Evolutionary conservation across 2,888 invertebrate genomes (phyloP).

Genomic region (Diabrotica balteata): DNA sequence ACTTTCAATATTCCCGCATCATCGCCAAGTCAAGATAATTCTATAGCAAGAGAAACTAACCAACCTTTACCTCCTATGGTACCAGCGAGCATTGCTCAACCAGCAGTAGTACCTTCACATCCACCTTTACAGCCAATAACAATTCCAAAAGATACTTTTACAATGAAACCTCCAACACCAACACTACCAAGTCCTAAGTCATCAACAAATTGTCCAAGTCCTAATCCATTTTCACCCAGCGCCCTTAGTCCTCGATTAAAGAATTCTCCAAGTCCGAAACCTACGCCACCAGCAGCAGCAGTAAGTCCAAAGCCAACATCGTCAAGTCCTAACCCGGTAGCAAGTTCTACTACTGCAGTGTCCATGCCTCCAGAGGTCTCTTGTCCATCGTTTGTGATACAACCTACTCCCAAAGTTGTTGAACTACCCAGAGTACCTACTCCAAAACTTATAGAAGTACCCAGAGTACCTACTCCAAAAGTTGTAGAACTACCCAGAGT

Average conservation of each 20-base stretch:
- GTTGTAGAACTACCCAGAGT: constrained; percentile 4
- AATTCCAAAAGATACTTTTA: constrained; percentile 27
- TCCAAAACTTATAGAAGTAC: not conserved
- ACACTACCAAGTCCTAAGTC: constrained; percentile 23
- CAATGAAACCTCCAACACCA: constrained; percentile 19
- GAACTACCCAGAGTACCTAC: not conserved
- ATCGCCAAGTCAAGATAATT: constrained; percentile 30
- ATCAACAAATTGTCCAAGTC: constrained; percentile 25
- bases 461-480: constrained; percentile 17
- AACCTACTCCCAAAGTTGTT: constrained; percentile 9
- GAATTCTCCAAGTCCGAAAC: constrained; percentile 32
- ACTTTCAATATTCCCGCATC: constrained; percentile 31
- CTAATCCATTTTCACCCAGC: constrained; percentile 26
- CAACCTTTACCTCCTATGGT: constrained; percentile 2
- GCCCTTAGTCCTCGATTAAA: constrained; percentile 14
- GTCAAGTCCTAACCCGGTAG: not conserved
- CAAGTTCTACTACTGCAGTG: not conserved
- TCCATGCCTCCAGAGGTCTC: not conserved
- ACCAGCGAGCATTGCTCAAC: not conserved
- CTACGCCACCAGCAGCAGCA: not conserved
- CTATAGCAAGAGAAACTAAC: constrained; percentile 48
- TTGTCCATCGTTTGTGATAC: not conserved
- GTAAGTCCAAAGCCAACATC: constrained; percentile 1
- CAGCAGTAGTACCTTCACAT: constrained; percentile 10
- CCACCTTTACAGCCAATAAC: constrained; percentile 25